Evolutionary conservation across 64 coral and sea anemone species (phyloP).

Genomic region (Hydrozoanthus tunicans): DNA sequence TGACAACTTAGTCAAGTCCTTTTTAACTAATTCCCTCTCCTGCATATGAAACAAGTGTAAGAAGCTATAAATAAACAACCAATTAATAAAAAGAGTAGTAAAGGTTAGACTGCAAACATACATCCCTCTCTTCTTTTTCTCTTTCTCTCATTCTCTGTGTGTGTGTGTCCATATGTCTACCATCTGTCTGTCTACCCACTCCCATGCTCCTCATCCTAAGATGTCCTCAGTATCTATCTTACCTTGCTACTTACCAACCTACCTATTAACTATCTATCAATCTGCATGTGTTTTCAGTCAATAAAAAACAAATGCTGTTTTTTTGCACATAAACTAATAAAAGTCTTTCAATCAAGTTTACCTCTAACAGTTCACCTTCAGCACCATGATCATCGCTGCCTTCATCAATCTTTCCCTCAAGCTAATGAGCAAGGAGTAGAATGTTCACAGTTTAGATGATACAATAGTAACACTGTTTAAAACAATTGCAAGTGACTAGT

Average conservation of each 20-base stretch:
- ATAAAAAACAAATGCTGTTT: neutral
- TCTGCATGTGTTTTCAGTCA: neutral
- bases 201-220: neutral
- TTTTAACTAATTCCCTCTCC: slow-evolving; percentile 64
- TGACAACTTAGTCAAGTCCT: slow-evolving; percentile 87
- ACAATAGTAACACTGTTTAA: too few relatives aligned
- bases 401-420: slow-evolving; percentile 49
- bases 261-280: neutral
- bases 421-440: neutral
- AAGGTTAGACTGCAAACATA: neutral
- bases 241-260: neutral
- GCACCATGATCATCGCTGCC: slow-evolving; percentile 7
- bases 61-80: neutral
- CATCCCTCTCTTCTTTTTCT: neutral
- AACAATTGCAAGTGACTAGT: neutral
- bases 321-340: neutral
- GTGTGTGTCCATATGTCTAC: too few relatives aligned
- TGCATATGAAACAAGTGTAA: slow-evolving; percentile 3
- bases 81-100: too few relatives aligned
- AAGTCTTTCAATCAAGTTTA: neutral
- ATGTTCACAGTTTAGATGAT: neutral
- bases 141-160: too few relatives aligned
- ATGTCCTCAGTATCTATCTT: neutral
- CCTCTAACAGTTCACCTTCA: neutral
- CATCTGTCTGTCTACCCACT: neutral